A percentile compares a stretch with the other conserved stretches of the same genome.
Conservation (phyloP, 2,888 invertebrate species). For the Odontocolon sp. region DNA sequence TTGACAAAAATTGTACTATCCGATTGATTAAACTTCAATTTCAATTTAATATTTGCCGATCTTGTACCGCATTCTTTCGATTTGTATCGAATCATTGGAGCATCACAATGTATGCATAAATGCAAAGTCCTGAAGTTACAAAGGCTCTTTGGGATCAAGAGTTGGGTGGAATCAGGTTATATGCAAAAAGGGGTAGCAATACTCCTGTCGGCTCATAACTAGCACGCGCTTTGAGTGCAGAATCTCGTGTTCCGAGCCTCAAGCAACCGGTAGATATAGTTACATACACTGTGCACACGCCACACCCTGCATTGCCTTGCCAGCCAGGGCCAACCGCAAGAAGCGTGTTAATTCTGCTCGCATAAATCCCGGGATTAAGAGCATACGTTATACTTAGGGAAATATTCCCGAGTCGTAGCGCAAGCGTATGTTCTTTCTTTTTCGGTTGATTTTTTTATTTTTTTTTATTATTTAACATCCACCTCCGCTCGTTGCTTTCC, state of each 20-base stretch:
- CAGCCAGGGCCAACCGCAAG: constrained; percentile 53
- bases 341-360: constrained; percentile 76
- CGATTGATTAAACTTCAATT: no score
- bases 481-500: neutral
- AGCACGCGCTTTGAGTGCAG: constrained; percentile 21
- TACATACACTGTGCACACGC: constrained; percentile 45
- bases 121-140: constrained; percentile 21
- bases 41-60: no score
- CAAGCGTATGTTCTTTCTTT: constrained; percentile 30
- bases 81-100: no score
- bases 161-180: constrained; percentile 23
- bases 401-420: constrained; percentile 64
- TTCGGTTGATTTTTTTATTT: constrained; percentile 10
- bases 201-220: constrained; percentile 19
- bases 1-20: no score
- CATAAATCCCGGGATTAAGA: constrained; percentile 77
- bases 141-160: constrained; percentile 30
- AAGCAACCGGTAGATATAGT: constrained; percentile 48
- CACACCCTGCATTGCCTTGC: constrained; percentile 60
- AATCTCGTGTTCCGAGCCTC: constrained; percentile 47
- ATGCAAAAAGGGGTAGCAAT: neutral
- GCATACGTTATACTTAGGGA: constrained; percentile 79
- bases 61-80: no score
- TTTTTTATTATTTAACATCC: constrained; percentile 13
- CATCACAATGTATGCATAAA: no score